phyloP scores from a whole-genome alignment of 2,113 vertebrate species.

The Tichodroma muraria region DNA sequence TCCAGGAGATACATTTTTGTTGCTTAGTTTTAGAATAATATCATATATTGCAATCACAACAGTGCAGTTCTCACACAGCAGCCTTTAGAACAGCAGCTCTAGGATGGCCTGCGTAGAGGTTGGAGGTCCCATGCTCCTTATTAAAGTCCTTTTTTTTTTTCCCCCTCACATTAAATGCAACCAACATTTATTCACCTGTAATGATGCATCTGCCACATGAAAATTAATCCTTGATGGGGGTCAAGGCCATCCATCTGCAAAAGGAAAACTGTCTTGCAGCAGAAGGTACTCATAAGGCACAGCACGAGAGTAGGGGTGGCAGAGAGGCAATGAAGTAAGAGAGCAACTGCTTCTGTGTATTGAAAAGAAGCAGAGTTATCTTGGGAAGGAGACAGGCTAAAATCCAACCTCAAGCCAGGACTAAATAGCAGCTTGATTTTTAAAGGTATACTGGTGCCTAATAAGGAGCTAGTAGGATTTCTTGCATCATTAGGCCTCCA shows the following conservation, averaged over 20 bases:
- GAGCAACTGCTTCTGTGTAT: neutral
- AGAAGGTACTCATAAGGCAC: neutral
- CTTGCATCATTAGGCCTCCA: neutral
- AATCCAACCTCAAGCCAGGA: neutral
- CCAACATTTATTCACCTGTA: neutral
- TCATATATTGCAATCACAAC: neutral
- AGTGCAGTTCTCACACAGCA: neutral
- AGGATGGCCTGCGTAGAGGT: neutral
- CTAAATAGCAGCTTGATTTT: neutral
- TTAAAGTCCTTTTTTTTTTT: neutral
- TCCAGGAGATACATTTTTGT: neutral
- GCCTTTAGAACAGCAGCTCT: neutral
- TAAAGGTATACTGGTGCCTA: neutral
- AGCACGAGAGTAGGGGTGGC: neutral
- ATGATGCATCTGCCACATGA: neutral
- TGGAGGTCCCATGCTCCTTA: neutral
- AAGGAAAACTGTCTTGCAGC: neutral
- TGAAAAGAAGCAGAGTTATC: neutral
- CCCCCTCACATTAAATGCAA: neutral
- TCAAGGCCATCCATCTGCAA: neutral
- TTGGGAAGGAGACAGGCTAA: neutral
- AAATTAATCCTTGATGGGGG: neutral
- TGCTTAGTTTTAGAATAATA: neutral
- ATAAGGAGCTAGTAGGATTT: neutral
- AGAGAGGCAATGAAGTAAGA: fast-evolving